A percentile compares a stretch with the other conserved stretches of the same genome.
These are phyloP conservation scores for Pollenia griseotomentosa DNA, from an alignment of 2,888 invertebrate genomes.

Conservation along the genomic window DNA sequence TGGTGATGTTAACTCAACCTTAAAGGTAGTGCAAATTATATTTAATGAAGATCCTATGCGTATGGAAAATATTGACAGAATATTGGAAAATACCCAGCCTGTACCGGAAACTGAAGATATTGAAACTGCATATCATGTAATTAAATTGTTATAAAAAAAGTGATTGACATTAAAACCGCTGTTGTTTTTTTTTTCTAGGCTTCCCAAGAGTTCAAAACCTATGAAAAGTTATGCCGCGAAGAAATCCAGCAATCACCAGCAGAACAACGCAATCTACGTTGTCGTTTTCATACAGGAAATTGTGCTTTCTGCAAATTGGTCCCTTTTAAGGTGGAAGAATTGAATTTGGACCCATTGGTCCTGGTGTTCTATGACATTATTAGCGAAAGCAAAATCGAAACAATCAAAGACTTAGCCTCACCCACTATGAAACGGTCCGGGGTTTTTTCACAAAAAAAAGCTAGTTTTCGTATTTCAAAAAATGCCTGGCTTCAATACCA, in stretches of 20 bases:
- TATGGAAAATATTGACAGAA: slow-evolving; percentile 89
- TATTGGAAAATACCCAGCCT: slow-evolving; percentile 44
- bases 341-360: slow-evolving; percentile 85
- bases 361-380: slow-evolving; percentile 86
- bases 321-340: slow-evolving; percentile 85
- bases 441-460: slow-evolving; percentile 89
- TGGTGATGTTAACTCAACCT: slow-evolving; percentile 92
- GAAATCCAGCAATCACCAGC: slow-evolving; percentile 76
- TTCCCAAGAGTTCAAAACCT: slow-evolving; percentile 80
- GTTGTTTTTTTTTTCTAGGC: slow-evolving; percentile 70
- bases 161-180: background rate
- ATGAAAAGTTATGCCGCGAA: slow-evolving; percentile 84
- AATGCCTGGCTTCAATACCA: slow-evolving; percentile 85
- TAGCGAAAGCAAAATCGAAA: slow-evolving; percentile 85
- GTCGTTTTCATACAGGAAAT: slow-evolving; percentile 76
- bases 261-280: slow-evolving; percentile 78
- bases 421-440: slow-evolving; percentile 85
- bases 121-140: slow-evolving; percentile 67
- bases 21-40: slow-evolving; percentile 93
- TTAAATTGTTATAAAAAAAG: background rate
- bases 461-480: slow-evolving; percentile 90
- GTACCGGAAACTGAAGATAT: slow-evolving; percentile 28
- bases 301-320: slow-evolving; percentile 72
- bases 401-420: slow-evolving; percentile 85
- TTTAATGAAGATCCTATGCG: slow-evolving; percentile 91